These are phyloP conservation scores for Thysanoteuthis rhombus DNA, from an alignment of 2,888 invertebrate genomes.

Conservation along the genomic window DNA sequence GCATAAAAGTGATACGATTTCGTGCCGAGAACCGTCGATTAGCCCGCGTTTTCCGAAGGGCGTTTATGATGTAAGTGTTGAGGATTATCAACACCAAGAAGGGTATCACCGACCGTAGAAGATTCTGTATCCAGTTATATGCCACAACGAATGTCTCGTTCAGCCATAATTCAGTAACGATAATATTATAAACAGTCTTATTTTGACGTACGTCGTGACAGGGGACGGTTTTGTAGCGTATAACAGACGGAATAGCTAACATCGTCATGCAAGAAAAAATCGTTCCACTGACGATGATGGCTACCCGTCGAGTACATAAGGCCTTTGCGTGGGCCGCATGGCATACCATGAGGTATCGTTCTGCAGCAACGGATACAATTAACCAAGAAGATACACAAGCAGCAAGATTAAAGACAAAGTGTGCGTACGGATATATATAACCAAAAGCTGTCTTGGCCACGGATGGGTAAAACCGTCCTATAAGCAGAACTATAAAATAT, in stretches of 20 bases:
- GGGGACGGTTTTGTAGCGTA: conserved; percentile 47
- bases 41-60: conserved; percentile 47
- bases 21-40: conserved; percentile 35
- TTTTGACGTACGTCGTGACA: conserved; percentile 37
- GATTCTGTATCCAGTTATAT: conserved; percentile 52
- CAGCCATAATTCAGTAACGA: conserved; percentile 44
- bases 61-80: conserved; percentile 52
- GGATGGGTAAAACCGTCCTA: conserved; percentile 43
- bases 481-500: conserved; percentile 57
- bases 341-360: conserved; percentile 62
- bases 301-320: conserved; percentile 52
- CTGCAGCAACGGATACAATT: conserved; percentile 62
- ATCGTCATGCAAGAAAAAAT: conserved; percentile 49
- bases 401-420: conserved; percentile 61
- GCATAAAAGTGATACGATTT: conserved; percentile 60
- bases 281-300: conserved; percentile 44
- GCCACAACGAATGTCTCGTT: conserved; percentile 44
- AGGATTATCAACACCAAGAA: conserved; percentile 49
- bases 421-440: conserved; percentile 61
- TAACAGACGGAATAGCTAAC: conserved; percentile 51
- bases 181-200: conserved; percentile 39
- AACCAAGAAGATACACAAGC: conserved; percentile 62
- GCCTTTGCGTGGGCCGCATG: conserved; percentile 54
- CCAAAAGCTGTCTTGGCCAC: conserved; percentile 48
- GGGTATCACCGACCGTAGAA: conserved; percentile 55